Evolutionary conservation across 2,113 vertebrate species (phyloP).

Genomic region (Rhinopomastus cyanomelas): DNA sequence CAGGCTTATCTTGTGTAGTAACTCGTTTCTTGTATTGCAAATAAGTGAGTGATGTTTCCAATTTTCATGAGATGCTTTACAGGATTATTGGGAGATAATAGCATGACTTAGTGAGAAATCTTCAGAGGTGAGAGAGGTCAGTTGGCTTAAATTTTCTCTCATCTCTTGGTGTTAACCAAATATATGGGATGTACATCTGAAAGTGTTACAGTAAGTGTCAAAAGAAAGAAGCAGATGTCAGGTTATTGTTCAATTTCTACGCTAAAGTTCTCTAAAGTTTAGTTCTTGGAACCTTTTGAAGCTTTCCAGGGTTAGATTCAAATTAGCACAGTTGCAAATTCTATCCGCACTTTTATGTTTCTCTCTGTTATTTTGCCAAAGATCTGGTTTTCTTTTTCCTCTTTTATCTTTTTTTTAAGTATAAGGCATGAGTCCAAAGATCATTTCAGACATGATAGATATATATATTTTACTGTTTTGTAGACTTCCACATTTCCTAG

Average conservation of each 20-base stretch:
- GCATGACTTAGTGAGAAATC: constrained; percentile 21
- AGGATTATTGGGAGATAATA: constrained; percentile 43
- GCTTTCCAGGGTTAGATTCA: constrained; percentile 26
- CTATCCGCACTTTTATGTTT: background rate
- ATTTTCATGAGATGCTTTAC: background rate
- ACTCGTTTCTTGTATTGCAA: constrained; percentile 32
- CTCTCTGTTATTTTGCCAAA: constrained; percentile 7
- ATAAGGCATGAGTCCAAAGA: background rate
- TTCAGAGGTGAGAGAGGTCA: background rate
- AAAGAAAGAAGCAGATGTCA: constrained; percentile 26
- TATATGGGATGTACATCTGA: background rate
- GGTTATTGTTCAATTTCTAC: constrained; percentile 41
- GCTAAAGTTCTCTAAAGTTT: constrained; percentile 5
- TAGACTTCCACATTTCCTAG: background rate
- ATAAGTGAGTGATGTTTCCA: constrained; percentile 8
- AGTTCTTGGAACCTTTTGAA: constrained; percentile 36
- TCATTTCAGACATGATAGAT: background rate
- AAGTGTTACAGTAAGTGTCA: background rate
- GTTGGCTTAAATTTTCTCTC: constrained; percentile 32
- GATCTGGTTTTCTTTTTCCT: background rate
- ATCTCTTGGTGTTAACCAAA: constrained; percentile 20
- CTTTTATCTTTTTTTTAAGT: background rate
- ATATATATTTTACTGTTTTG: background rate
- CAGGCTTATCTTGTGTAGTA: background rate
- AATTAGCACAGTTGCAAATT: constrained; percentile 37